phyloP scores from a whole-genome alignment of 2,888 invertebrate species.

The Aspidiotus destructor region DNA sequence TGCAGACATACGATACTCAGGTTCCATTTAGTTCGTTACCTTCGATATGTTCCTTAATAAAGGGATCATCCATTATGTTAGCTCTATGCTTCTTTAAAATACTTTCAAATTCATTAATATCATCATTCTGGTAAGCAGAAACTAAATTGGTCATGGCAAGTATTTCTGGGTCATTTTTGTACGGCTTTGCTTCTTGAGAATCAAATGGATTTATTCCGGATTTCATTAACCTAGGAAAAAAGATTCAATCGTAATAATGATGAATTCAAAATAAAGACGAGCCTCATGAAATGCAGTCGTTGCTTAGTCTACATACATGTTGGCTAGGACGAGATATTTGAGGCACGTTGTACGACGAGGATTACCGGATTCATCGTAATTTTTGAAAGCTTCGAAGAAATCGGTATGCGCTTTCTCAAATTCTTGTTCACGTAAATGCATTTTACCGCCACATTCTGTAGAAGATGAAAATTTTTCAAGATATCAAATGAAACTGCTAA shows the following conservation, averaged over 20 bases:
- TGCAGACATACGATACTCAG: no score
- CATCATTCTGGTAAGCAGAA: constrained; percentile 93
- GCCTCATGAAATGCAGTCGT: neutral
- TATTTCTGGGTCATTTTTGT: constrained; percentile 98
- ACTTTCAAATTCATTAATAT: constrained; percentile 94
- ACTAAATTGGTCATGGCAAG: constrained; percentile 98
- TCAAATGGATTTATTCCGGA: constrained; percentile 99
- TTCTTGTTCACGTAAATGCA: constrained; percentile 97
- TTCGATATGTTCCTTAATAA: constrained; percentile 97
- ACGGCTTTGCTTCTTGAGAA: constrained; percentile 98
- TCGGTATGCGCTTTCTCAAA: constrained; percentile 98
- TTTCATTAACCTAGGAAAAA: constrained; percentile 76
- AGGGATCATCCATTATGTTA: constrained; percentile 98
- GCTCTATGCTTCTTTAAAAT: constrained; percentile 87
- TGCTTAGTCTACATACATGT: constrained; percentile 65
- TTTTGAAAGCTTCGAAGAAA: constrained; percentile 99
- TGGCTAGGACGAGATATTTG: constrained; percentile 95
- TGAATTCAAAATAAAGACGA: neutral
- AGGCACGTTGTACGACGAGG: constrained; percentile 92
- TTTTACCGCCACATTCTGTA: constrained; percentile 93
- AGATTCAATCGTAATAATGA: constrained; percentile 8
- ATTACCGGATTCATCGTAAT: constrained; percentile 98
- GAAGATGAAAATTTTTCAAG: neutral
- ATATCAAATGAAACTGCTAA: neutral
- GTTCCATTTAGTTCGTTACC: constrained; percentile 42